Conservation (phyloP, 2,113 vertebrate genomes). For the Ophiodon elongatus region DNA sequence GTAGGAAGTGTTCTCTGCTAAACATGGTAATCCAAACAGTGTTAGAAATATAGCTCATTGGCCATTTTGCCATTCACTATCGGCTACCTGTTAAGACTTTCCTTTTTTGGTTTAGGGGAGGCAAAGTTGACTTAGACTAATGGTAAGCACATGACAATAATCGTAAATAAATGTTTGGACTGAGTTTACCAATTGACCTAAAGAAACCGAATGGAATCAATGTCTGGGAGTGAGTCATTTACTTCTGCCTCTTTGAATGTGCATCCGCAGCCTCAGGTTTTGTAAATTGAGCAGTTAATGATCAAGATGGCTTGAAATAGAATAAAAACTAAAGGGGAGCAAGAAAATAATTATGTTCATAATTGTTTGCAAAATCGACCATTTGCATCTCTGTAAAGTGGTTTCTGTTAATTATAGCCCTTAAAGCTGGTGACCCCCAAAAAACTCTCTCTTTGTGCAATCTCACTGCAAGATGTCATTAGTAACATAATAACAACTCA, state of each 20-base stretch:
- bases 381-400: constrained; percentile 31
- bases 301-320: constrained; percentile 32
- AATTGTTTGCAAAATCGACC: constrained; percentile 27
- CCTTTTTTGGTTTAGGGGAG: background rate
- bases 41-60: constrained; percentile 8
- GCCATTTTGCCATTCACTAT: background rate
- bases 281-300: constrained; percentile 21
- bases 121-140: constrained; percentile 22
- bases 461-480: constrained; percentile 15
- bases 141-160: background rate
- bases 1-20: background rate
- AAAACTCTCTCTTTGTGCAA: background rate
- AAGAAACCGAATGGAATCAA: constrained; percentile 34
- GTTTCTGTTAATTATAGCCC: constrained; percentile 25
- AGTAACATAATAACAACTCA: background rate
- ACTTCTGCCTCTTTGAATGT: constrained; percentile 27
- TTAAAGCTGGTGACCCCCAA: constrained; percentile 7
- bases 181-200: constrained; percentile 34
- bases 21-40: background rate
- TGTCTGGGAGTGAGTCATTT: constrained; percentile 31
- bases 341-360: constrained; percentile 17
- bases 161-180: constrained; percentile 26
- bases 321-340: background rate
- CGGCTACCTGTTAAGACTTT: background rate
- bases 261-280: constrained; percentile 18